Evolutionary conservation across 1,140 invertebrate genomes (phyloP), one percentile per base, ranked within the genome.

Genomic region (Solen grandis): DNA sequence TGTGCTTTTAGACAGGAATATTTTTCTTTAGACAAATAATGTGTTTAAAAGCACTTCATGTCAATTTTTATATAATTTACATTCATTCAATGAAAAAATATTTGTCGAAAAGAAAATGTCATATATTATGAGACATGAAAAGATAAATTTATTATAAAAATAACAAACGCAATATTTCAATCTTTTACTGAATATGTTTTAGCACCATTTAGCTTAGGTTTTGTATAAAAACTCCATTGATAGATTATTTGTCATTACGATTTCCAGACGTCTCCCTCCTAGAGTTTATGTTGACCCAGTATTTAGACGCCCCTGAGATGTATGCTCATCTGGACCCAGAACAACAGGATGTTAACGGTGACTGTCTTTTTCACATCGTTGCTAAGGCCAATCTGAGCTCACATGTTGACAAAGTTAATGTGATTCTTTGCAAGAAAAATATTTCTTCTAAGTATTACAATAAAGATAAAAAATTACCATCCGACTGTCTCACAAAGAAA

Each of bases 351-450:
- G 54, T 31, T 22, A 73, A 85, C 36, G 85, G 87, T 13, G 84
- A 89, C 72, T 79, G 86, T 29, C 69, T 90, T 2, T 84, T 87
- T n/a, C 89, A 90, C 50, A 29, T 88, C 13, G 81, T 88, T n/a
- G 83, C 81, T 1, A 83, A 73, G 59, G 75, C 72, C 13, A 87
- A 87, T 36, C 86, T 81, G 66, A 86, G 50, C 81, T 77, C 82
- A 14, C 83, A 82, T 35, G 85, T 84, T 31, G 78, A 85, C 50
- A 84, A 84, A 78, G 83, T 86, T 3, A 85, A 86, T n/a, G 86
- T 87, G 63, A 50, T 86, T 2, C 77, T 89, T 0, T 87, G 86
- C 76, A 79, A 83, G 19, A 57, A 72, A 29, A 81, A 85, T 29
- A 46, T 89, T 0, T 82, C 73, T 27, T 83, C 85, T 19, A 63